Percentiles rank a stretch among this genome's conserved stretches.
These are phyloP conservation scores for Eunapius fragilis DNA, from an alignment of 37 sponge, comb jelly and placozoan genomes.

Conservation along the genomic window DNA sequence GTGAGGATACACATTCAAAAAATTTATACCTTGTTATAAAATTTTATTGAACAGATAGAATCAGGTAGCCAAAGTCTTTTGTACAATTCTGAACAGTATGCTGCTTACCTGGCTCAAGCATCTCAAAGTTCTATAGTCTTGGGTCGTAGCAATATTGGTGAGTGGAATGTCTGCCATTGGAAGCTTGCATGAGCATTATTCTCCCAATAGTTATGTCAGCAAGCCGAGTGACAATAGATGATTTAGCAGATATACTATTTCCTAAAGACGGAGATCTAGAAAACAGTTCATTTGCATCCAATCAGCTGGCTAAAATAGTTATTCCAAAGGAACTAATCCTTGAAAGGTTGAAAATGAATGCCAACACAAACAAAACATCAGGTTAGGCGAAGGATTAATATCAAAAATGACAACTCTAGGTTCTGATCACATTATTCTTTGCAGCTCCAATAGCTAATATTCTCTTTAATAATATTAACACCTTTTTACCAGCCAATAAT, in stretches of 20 bases:
- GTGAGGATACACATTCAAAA: no score
- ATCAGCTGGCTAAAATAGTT: background rate
- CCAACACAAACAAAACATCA: background rate
- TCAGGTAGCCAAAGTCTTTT: conserved; percentile 33
- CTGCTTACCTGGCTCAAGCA: conserved; percentile 17
- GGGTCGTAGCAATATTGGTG: background rate
- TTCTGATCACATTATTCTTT: background rate
- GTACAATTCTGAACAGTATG: conserved; percentile 47
- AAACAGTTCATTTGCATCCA: background rate
- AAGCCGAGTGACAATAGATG: background rate
- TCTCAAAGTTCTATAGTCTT: background rate
- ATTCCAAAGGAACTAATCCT: background rate
- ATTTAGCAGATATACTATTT: background rate
- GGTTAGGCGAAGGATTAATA: background rate
- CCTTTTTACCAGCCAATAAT: conserved; percentile 5
- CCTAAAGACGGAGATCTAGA: background rate
- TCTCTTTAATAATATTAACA: conserved; percentile 9
- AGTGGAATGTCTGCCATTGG: no score
- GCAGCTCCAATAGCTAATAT: background rate
- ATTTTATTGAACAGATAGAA: background rate
- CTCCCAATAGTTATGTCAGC: background rate
- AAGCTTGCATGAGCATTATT: no score
- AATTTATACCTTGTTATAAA: no score
- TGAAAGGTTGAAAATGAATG: background rate
- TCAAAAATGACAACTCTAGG: background rate